Evolutionary conservation across 1,140 invertebrate genomes (phyloP), one percentile per base, ranked within the genome.

Genomic region (Anadara kagoshimensis): DNA sequence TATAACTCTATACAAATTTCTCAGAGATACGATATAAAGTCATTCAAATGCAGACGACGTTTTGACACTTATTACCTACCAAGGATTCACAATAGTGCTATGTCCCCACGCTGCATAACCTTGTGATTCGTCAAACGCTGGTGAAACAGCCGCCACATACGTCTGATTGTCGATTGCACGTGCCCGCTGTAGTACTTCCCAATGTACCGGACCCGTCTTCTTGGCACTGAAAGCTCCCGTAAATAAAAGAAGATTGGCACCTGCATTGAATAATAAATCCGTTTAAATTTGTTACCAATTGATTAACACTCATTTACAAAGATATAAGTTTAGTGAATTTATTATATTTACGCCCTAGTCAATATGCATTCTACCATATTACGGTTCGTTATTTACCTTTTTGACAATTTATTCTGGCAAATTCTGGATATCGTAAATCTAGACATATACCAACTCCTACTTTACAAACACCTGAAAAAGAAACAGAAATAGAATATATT

Each of bases 131-230:
- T 49, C 44, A 12, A 12, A 0, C 0, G 62, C 62, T 2, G 62
- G 62, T 10, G 62, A 47, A 18, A 44, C 47, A 1, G 62, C 47
- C 20, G 47, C 62, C 20, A 64, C 20, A 26, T 49, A 64, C 12
- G 49, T 44, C 16, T 64, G 62, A 24, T 64, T 64, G 18, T 64
- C 62, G 4, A 64, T 64, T 4, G 62, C 62, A 64, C 62, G 62
- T 64, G 62, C 62, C 7, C 62, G 45, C 5, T 22, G 20, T 14
- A 64, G 26, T 4, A 64, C 62, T 26, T 64, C 62, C 62, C 62
- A 64, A 16, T 64, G 62, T 8, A 22, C 62, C 5, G 62, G 62
- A 0, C 62, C 62, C 1, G 62, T 64, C n/a, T 12, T 64, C 2
- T 24, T 24, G 20, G 44, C 20, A 5, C 26, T 64, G 14, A 64